Base-by-base conservation (phyloP, 2,113 vertebrate genomes). In the Fregetta grallaria region DNA sequence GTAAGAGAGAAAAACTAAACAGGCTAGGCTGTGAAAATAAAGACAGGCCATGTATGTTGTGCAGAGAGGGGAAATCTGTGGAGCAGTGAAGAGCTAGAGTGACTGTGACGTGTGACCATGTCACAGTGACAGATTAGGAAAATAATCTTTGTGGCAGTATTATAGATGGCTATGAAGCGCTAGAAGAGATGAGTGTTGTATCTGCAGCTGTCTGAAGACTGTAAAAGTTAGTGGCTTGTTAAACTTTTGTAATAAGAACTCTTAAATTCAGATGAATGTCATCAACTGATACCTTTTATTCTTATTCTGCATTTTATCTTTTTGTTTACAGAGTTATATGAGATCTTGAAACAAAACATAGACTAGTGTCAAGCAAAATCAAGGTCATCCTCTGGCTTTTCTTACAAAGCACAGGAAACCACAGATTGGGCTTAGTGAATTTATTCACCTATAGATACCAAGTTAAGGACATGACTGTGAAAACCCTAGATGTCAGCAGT, bases 141-240 rank as follows among this genome's bases (percentile, higher is more conserved):
- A 91, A 95, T 92, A 96, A 96, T 92, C 68, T 92, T 81, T 84
- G 67, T 94, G 93, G 38, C 86, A 94, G 89, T 86, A 89, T 95
- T 94, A 89, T 78, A 87, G 88, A 74, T 77, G 55, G 32, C 75
- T 90, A 3, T 87, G 86, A 95, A 96, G 47, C 66, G 26, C 70
- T 59, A 56, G 79, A 65, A 88, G 88, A 92, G 77, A 77, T 77
- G 70, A 77, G 18, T 84, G 59, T 74, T 83, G 38, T 70, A 80
- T 86, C 59, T 68, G 82, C 56, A 94, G 82, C 58, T 94, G 20
- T 88, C 68, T 74, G 75, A 78, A 77, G 85, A 67, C 55, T 52
- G 36, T 92, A 92, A 83, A 95, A 94, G 47, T 95, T 90, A 93
- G 86, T 86, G 90, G 32, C 75, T 95, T 94, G 78, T 94, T 90